Conservation (phyloP, 2,113 vertebrate genomes). For the Colius striatus region DNA sequence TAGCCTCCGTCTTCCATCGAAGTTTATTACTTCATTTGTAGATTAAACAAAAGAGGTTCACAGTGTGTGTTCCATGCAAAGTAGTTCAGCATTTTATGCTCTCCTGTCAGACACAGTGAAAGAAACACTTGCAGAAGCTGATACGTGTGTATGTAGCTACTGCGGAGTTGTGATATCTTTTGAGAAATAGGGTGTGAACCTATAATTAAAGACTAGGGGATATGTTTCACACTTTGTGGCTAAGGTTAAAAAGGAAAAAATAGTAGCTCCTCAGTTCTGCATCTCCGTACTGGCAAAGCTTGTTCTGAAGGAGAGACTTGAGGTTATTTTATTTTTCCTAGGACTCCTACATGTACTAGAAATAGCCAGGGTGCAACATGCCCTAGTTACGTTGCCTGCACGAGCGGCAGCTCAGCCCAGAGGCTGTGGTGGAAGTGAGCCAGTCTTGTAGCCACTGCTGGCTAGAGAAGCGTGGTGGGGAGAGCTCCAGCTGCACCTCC, state of each 20-base stretch:
- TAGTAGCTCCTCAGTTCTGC: background rate
- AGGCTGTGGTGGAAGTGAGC: background rate
- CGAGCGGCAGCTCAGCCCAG: rapidly evolving
- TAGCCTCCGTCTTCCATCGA: background rate
- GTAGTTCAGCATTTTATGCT: constrained; percentile 11
- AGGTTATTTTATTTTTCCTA: background rate
- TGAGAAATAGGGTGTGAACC: constrained; percentile 45
- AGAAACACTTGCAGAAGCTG: background rate
- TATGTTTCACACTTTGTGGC: background rate
- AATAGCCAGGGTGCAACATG: background rate
- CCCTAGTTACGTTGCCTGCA: constrained; percentile 23
- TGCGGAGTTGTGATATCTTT: constrained; percentile 34
- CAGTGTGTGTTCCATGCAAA: constrained; percentile 28
- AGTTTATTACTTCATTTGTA: background rate
- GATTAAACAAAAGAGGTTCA: constrained; percentile 13
- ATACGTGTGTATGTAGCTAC: background rate
- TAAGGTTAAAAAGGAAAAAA: background rate
- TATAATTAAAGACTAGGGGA: constrained; percentile 8
- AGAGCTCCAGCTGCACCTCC: constrained; percentile 29
- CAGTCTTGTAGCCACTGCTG: background rate
- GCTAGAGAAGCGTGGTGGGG: rapidly evolving
- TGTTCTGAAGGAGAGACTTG: constrained; percentile 8
- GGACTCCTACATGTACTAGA: constrained; percentile 38
- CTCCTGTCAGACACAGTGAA: constrained; percentile 5
- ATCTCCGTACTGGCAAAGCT: background rate